These are phyloP conservation scores for Xanthia togata DNA, from an alignment of 2,888 invertebrate genomes.

Conservation along the genomic window DNA sequence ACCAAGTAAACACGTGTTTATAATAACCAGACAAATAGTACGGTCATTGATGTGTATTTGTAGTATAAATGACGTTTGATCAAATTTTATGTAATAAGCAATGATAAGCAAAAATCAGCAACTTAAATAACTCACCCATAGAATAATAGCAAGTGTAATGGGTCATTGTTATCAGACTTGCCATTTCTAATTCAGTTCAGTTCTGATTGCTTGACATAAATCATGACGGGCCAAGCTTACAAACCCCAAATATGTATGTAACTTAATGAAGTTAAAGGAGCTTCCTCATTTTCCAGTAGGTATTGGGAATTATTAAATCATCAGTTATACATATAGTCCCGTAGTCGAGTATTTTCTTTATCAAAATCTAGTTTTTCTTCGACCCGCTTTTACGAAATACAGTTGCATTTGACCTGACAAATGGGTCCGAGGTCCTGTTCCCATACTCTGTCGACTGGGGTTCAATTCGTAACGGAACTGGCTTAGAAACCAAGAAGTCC, in stretches of 20 bases:
- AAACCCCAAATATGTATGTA: neutral
- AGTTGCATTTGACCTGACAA: conserved; percentile 44
- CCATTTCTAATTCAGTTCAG: too few species aligned
- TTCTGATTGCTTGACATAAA: neutral
- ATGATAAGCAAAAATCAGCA: too few species aligned
- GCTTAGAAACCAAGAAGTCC: neutral
- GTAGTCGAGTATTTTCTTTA: neutral
- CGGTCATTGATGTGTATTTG: conserved; percentile 16
- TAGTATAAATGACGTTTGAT: neutral
- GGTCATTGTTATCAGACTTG: too few species aligned
- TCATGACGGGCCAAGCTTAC: neutral
- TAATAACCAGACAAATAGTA: conserved; percentile 26
- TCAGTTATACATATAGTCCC: too few species aligned
- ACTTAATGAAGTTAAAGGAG: neutral
- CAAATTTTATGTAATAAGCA: too few species aligned
- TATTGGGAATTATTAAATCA: neutral
- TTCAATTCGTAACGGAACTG: conserved; percentile 84
- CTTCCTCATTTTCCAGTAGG: neutral
- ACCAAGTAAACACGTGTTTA: too few species aligned
- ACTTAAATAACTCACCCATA: too few species aligned
- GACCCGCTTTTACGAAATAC: conserved; percentile 19
- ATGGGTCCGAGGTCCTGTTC: conserved; percentile 79
- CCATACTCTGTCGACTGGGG: conserved; percentile 80
- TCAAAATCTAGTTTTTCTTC: neutral
- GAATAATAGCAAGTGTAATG: too few species aligned